Base-by-base conservation (phyloP, 2,888 invertebrate species). In the Microctonus brassicae region DNA sequence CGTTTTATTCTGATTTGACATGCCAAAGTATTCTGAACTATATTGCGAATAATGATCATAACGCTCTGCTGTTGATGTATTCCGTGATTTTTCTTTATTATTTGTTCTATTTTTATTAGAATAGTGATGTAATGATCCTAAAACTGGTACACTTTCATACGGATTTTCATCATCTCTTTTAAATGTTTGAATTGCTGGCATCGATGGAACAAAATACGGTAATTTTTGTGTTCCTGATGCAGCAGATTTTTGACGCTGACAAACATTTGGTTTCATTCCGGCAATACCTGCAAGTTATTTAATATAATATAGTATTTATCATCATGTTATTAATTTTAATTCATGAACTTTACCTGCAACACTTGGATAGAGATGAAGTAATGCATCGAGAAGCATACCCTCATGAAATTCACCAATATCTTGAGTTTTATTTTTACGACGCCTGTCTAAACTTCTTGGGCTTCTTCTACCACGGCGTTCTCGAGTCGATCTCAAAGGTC, bases 341-440 rank as follows among this genome's bases (percentile, higher is more conserved):
- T n/a, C n/a, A n/a, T n/a, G n/a, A n/a, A n/a, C 77, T 76, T 78
- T 69, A 77, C 92, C 93, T 1, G 92, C 93, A 34, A 93, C 93
- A 84, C 92, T 91, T 1, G 94, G 94, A 86, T 94, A 93, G 73
- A 93, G 88, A 85, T 93, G 92, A 80, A 92, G 88, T 70, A 93
- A 87, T 4, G 93, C 93, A 84, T 95, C 94, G 76, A 94, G 89
- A 39, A 95, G 89, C 82, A 94, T 93, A 69, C 94, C 95, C 88
- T 94, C 94, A 85, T 94, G 94, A 82, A 94, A 95, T 81, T 94
- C 93, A 22, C 94, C 91, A 88, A 89, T 92, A 87, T 80, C 91
- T 88, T 84, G 93, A 90, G 77, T 89, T 81, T 83, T 85, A 79
- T 90, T 87, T 82, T 90, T 90, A 55, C 90, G 77, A 88, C 87